These are phyloP conservation scores for Teleiodes luculella DNA, from an alignment of 2,888 invertebrate species.

Conservation along the genomic window DNA sequence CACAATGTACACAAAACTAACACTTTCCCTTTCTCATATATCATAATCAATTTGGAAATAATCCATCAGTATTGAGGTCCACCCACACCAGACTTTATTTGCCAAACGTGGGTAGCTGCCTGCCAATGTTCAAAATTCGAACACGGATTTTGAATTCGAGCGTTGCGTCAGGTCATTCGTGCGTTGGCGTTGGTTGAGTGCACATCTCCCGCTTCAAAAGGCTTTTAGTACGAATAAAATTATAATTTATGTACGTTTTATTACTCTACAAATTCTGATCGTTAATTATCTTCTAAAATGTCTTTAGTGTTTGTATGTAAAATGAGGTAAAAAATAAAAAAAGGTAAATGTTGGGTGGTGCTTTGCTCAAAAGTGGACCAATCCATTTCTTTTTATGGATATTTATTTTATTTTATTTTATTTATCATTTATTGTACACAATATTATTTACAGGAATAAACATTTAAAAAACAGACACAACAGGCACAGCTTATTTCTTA, in stretches of 20 bases:
- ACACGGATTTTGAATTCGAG: slow-evolving; percentile 3
- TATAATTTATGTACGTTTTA: not conserved
- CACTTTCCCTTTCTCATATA: not conserved
- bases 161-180: slow-evolving; percentile 31
- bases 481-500: too few species aligned
- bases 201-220: slow-evolving; percentile 31
- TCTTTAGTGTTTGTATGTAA: not conserved
- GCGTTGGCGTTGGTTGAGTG: slow-evolving; percentile 39
- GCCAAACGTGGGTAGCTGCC: slow-evolving; percentile 28
- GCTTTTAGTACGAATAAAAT: slow-evolving; percentile 18
- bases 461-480: too few species aligned
- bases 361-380: too few species aligned
- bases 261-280: not conserved
- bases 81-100: slow-evolving; percentile 7
- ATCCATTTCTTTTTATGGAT: too few species aligned
- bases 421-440: too few species aligned
- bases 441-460: too few species aligned
- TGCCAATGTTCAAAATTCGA: slow-evolving; percentile 20
- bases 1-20: not conserved
- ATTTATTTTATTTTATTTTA: too few species aligned
- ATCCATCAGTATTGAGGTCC: slow-evolving; percentile 2
- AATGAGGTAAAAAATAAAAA: too few species aligned
- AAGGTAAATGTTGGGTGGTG: too few species aligned
- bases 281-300: not conserved
- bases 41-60: slow-evolving; percentile 1